Evolutionary conservation across 2,888 invertebrate species (phyloP), one percentile per base, ranked within the genome.

Genomic region (Phalangium opilio): DNA sequence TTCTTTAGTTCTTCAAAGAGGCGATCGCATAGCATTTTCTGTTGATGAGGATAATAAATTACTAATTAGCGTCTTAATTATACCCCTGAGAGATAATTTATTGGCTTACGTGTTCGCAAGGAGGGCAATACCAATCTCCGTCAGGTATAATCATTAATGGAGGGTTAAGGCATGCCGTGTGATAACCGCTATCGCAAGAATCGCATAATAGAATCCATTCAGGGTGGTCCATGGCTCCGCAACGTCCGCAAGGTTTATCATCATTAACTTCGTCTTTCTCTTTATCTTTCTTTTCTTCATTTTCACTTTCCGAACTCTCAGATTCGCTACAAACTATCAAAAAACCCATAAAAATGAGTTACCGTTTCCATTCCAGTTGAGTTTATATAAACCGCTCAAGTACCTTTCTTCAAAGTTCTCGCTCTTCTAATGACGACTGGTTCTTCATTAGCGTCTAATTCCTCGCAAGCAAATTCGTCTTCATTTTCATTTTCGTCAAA

Each of bases 121-220:
- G 84, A 32, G 96, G 96, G 67, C 98, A 98, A 69, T 78, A 89
- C 98, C 96, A 98, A 66, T 93, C 86, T 1, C 95, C 95, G 64
- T 91, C 90, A 0, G 96, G 98, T 59, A 98, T 84, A 27, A 86
- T 77, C 69, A 93, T 79, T 38, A 98, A 74, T 49, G 90, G 78
- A 0, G 96, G 96, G 52, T 84, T 77, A 35, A 96, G 75, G 63
- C 96, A 98, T 39, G 86, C 85, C 51, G 90, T 93, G 71, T 98
- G 96, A 78, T 89, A 95, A n/a, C 95, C 95, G 52, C 65, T 66
- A 67, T 98, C 93, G 67, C 96, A 98, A 55, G 75, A 75, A 70
- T 98, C 96, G 64, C 96, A 98, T 36, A 98, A 70, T 45, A 98
- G 70, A 60, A 98, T 90, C 65, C 90, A 91, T 67, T 96, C 93